These are phyloP conservation scores for Agonopterix arenella DNA, from an alignment of 2,888 invertebrate genomes.

Conservation along the genomic window DNA sequence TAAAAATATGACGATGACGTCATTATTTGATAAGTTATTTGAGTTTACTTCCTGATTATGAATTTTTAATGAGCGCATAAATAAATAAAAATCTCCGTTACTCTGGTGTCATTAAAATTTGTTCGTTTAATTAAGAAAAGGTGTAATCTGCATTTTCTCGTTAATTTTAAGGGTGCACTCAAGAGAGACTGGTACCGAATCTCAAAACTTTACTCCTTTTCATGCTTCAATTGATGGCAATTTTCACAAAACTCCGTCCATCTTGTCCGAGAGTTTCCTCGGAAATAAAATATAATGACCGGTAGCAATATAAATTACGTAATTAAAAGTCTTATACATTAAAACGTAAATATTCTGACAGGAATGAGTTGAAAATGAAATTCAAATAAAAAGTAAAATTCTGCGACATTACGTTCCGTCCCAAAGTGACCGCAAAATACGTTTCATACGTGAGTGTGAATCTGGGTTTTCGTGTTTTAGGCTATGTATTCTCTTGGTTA, in stretches of 20 bases:
- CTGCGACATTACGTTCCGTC: conserved; percentile 22
- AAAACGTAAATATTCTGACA: background rate
- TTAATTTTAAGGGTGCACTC: background rate
- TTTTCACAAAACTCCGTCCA: conserved; percentile 3
- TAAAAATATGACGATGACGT: background rate
- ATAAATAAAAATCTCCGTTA: too few relatives aligned
- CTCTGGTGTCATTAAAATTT: too few relatives aligned
- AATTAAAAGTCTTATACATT: background rate
- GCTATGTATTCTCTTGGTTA: background rate
- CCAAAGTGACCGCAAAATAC: conserved; percentile 36
- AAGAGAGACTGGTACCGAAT: conserved; percentile 2
- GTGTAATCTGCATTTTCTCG: conserved; percentile 4
- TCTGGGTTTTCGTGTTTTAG: conserved; percentile 31
- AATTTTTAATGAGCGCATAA: too few relatives aligned
- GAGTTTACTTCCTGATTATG: too few relatives aligned
- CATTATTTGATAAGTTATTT: too few relatives aligned
- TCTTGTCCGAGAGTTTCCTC: background rate
- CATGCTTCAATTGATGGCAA: conserved; percentile 1
- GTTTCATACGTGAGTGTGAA: conserved; percentile 27
- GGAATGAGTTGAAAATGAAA: conserved; percentile 12
- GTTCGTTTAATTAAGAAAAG: background rate
- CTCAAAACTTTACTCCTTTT: conserved; percentile 5
- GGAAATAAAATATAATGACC: background rate
- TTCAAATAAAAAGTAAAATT: conserved; percentile 27
- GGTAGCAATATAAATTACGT: background rate